phyloP scores from a whole-genome alignment of 2,113 vertebrate species.

The Lasiurus borealis region DNA sequence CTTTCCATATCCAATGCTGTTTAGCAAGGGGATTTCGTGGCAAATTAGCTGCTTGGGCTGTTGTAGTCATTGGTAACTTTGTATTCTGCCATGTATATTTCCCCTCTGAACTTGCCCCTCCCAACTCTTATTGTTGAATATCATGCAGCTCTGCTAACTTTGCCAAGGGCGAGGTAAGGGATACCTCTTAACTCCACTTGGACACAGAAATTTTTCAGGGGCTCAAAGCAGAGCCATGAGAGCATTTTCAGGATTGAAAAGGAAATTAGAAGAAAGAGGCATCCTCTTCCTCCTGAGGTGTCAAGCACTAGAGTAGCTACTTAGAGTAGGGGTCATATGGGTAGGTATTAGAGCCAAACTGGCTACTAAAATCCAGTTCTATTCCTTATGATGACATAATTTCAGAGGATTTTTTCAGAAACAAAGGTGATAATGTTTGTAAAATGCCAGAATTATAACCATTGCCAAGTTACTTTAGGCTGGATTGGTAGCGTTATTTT shows the following conservation, averaged over 20 bases:
- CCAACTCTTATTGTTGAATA: neutral
- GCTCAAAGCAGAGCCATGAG: neutral
- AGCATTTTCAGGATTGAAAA: neutral
- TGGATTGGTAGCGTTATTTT: neutral
- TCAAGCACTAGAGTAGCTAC: neutral
- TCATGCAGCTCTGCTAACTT: neutral
- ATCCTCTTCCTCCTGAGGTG: neutral
- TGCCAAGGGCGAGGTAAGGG: neutral
- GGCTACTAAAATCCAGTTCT: neutral
- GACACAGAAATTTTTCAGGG: neutral
- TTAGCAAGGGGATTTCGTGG: neutral
- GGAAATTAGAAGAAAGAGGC: neutral
- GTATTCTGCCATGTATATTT: neutral
- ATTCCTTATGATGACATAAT: neutral
- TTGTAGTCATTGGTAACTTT: neutral
- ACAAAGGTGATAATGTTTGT: neutral
- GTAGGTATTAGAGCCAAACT: neutral
- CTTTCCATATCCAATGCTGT: neutral
- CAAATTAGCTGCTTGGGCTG: neutral
- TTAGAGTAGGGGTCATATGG: neutral
- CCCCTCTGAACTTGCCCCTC: neutral
- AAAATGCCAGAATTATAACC: neutral
- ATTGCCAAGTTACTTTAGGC: neutral
- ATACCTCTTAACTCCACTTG: neutral
- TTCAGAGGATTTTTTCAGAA: neutral